These are phyloP conservation scores for Bellardia bayeri DNA, from an alignment of 2,888 invertebrate genomes.

Conservation along the genomic window DNA sequence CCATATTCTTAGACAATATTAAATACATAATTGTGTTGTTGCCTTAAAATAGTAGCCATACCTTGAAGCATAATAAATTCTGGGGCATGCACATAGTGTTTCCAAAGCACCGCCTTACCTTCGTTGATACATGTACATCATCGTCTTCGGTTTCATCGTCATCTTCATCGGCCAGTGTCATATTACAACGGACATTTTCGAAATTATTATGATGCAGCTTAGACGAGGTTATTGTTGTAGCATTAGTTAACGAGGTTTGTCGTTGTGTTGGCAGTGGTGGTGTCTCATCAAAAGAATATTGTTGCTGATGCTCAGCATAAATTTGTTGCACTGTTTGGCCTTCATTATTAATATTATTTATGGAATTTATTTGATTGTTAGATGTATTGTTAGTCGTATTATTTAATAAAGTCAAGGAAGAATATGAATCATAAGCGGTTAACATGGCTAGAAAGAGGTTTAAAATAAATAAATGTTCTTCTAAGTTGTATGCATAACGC, in stretches of 20 bases:
- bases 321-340: slow-evolving; percentile 16
- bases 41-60: slow-evolving; percentile 85
- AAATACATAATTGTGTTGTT: slow-evolving; percentile 83
- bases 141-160: slow-evolving; percentile 79
- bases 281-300: slow-evolving; percentile 63
- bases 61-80: slow-evolving; percentile 94
- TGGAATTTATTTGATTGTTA: slow-evolving; percentile 55
- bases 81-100: slow-evolving; percentile 93
- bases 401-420: slow-evolving; percentile 78
- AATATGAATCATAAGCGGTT: slow-evolving; percentile 78
- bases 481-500: too few relatives aligned
- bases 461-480: too few relatives aligned
- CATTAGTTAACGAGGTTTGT: slow-evolving; percentile 45
- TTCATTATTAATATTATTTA: slow-evolving; percentile 50
- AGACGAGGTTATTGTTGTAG: slow-evolving; percentile 55
- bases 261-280: slow-evolving; percentile 65
- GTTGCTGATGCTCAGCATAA: slow-evolving; percentile 47
- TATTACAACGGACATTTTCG: slow-evolving; percentile 71
- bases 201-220: slow-evolving; percentile 65
- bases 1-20: slow-evolving; percentile 77
- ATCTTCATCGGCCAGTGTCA: slow-evolving; percentile 67
- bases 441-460: slow-evolving; percentile 74
- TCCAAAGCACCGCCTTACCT: slow-evolving; percentile 88
- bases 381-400: slow-evolving; percentile 55
- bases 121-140: slow-evolving; percentile 82